Evolutionary conservation across 2,113 vertebrate species (phyloP), one percentile per base, ranked within the genome.

Genomic region (Cavia aperea): DNA sequence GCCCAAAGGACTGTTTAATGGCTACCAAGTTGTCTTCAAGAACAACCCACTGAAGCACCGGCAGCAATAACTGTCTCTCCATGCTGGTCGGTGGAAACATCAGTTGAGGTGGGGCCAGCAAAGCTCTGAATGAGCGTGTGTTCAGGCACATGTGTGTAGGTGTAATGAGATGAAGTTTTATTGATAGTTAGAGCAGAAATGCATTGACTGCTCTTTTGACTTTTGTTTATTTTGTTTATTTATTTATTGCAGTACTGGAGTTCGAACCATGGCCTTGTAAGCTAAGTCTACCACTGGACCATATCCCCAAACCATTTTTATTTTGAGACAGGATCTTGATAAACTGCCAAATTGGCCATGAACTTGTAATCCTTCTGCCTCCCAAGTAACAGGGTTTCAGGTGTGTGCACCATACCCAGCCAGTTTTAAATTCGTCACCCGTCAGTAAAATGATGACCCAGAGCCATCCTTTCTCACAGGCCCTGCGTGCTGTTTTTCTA

Each of bases 21-120:
- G 73, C 87, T 89, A 87, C 77, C 49, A 85, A 62, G 58, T 58
- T 65, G 56, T 91, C 58, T 90, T 95, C 63, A 62, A 89, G 88
- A 90, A 86, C 56, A 77, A 70, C 49, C 51, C 78, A 65, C 33
- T 31, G 19, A 24, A 90, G 51, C 46, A 70, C 39, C 23, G 81
- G 68, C 58, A 92, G 85, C 33, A 78, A 39, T 91, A 72, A 86
- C 75, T 77, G 36, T 73, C 60, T 78, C 43, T 90, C 83, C 23
- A 4, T 49, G 58, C 92, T 29, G 73, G 86, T 46, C 66, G 72
- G 15, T 89, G 88, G 70, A 85, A 75, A 95, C 79, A 56, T 82
- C 73, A 78, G 49, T 39, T 36, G 56, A 60, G 60, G 56, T 11
- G 75, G 29, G 82, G 88, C 43, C 90, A 73, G 81, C 9, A 31